Evolutionary conservation across 1,140 invertebrate species (phyloP), one percentile per base, ranked within the genome.

Genomic region (Stenopsyche tienmushanensis): DNA sequence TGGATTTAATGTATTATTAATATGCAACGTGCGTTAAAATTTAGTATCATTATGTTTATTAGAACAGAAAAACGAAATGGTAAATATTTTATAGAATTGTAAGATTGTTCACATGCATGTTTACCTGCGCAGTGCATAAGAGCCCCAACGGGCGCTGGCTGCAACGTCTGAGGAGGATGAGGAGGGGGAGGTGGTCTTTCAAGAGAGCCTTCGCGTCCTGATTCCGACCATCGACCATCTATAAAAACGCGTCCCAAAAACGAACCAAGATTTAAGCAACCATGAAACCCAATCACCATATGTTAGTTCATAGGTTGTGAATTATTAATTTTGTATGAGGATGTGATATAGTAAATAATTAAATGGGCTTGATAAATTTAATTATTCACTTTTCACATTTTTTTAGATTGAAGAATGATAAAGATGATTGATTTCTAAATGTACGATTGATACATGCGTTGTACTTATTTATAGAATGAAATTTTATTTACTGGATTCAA

Each of bases 101-200:
- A n/a, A n/a, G n/a, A n/a, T n/a, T n/a, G n/a, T n/a, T n/a, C 5
- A 10, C 20, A 49, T 24, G 25, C 23, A 47, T 25, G 24, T 29
- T 24, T 60, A 88, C 87, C 87, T 86, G 91, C 91, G 86, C 90
- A 91, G 75, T 93, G 90, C 80, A 94, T 87, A 73, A 94, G 83
- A 78, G 90, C 90, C 68, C 88, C 88, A 66, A 92, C 86, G 74
- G 86, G 86, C 74, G 86, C 86, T 71, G 83, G 80, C 77, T 69
- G 67, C 47, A 66, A 80, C 78, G 82, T 81, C 73, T 83, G 86
- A 29, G 79, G 77, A 21, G 65, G 25, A 76, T 81, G 84, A 65
- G 85, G 85, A 62, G 83, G 86, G 66, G 86, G 86, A 62, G 86
- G 86, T 66, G 86, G 86, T 69, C 82, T 84, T 79, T 84, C 83